These are phyloP conservation scores for Zaprionus vittiger DNA, from an alignment of 1,140 invertebrate genomes.

Conservation along the genomic window DNA sequence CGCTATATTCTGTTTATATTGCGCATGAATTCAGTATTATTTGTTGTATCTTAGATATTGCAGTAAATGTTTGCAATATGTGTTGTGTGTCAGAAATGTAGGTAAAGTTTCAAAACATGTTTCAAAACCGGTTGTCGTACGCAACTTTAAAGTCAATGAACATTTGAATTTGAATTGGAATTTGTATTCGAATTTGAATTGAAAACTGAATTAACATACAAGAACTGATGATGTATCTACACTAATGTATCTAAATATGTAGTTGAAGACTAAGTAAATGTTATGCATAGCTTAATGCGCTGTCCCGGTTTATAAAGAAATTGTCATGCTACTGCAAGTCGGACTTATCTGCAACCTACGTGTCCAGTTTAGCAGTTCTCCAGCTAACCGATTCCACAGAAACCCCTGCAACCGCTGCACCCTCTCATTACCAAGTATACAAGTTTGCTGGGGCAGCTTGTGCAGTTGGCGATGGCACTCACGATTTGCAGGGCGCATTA, in stretches of 20 bases:
- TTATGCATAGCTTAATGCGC: neutral
- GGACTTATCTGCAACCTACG: conserved; percentile 4
- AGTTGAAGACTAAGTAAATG: neutral
- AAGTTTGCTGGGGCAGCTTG: neutral
- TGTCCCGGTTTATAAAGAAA: neutral
- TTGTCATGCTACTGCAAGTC: conserved; percentile 1
- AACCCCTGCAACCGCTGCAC: neutral
- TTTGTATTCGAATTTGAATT: too few relatives aligned
- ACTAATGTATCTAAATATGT: neutral
- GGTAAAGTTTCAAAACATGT: neutral
- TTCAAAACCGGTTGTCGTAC: neutral
- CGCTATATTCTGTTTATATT: too few relatives aligned
- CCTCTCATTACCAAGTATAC: neutral
- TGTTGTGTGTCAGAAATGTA: neutral
- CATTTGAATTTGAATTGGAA: neutral
- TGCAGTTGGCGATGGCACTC: conserved; percentile 32
- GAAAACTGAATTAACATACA: neutral
- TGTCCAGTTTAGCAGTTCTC: conserved; percentile 20
- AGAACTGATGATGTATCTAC: neutral
- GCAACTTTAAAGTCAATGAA: conserved; percentile 2
- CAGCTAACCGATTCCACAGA: neutral
- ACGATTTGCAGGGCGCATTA: conserved; percentile 54
- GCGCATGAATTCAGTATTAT: too few relatives aligned
- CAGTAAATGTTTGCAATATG: neutral
- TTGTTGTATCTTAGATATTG: neutral